Evolutionary conservation across 2,113 vertebrate genomes (phyloP), one percentile per base, ranked within the genome.

Genomic region (Donacobius atricapilla): DNA sequence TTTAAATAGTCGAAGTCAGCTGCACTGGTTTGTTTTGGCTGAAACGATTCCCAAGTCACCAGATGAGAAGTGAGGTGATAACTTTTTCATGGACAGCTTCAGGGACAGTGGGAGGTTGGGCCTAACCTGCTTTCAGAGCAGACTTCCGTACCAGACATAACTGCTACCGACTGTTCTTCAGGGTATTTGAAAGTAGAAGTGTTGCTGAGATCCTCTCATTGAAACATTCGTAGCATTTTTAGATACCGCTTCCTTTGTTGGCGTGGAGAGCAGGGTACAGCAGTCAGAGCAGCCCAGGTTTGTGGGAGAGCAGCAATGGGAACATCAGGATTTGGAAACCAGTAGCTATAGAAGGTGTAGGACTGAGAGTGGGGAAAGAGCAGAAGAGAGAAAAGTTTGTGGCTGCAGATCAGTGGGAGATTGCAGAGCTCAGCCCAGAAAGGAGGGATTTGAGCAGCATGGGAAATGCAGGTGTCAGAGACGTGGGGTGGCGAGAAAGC

Each of bases 401-500:
- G 51, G 44, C 7, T 37, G 18, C 24, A 56, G n/a, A 23, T 56
- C 24, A 57, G 39, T 53, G n/a, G 23, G 50, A 93, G 14, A 64
- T 44, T 44, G 27, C n/a, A 72, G 66, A 77, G 39, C 23, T 81
- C 48, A 33, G 53, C 16, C 21, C 15, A 27, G 37, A 72, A 48
- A 68, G 20, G 33, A 79, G 44, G 70, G 73, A 47, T 95, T 72
- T 44, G 27, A 60, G 66, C 37, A 33, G 58, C 6, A 6, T 61
- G 53, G 50, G 42, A 89, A 91, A 60, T 33, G 31, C 40, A 60
- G 70, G n/a, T 15, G 44, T 56, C 48, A 25, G 63, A 73, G 37
- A 72, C 0, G 0, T 7, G n/a, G 5, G 24, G 39, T 51, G 48
- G 51, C 1, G 3, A 53, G n/a, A 21, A 48, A 48, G 48, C 24